phyloP scores from a whole-genome alignment of 2,888 invertebrate genomes.

The Orthosia incerta region DNA sequence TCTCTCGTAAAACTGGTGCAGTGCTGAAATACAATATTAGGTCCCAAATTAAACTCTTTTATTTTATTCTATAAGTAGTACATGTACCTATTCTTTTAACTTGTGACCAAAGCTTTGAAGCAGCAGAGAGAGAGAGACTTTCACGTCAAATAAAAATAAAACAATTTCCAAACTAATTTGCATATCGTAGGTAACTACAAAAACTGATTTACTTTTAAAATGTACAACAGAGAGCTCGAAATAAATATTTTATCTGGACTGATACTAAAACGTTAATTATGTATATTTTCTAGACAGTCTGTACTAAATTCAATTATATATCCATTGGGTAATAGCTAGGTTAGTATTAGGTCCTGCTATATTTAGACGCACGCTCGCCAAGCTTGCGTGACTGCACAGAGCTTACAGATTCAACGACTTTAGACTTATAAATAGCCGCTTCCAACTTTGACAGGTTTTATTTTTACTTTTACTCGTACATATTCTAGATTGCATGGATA shows the following conservation, averaged over 20 bases:
- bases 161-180: neutral
- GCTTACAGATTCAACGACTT: conserved; percentile 3
- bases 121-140: no score
- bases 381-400: conserved; percentile 20
- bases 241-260: conserved; percentile 4
- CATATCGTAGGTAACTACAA: neutral
- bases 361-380: conserved; percentile 2
- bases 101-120: neutral
- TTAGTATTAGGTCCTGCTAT: conserved; percentile 4
- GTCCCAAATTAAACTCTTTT: neutral
- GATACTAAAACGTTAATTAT: neutral
- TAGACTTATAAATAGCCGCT: conserved; percentile 19
- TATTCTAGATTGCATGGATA: conserved; percentile 55
- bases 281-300: neutral
- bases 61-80: neutral
- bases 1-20: conserved; percentile 2
- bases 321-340: neutral
- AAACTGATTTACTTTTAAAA: conserved; percentile 14
- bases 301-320: conserved; percentile 7
- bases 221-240: neutral
- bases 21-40: conserved; percentile 4
- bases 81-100: neutral
- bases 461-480: conserved; percentile 38
- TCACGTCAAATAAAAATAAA: conserved; percentile 8
- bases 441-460: conserved; percentile 43